A percentile compares a stretch with the other conserved stretches of the same genome.
phyloP scores from a whole-genome alignment of 2,888 invertebrate genomes.

The Caenorhabditis japonica region DNA sequence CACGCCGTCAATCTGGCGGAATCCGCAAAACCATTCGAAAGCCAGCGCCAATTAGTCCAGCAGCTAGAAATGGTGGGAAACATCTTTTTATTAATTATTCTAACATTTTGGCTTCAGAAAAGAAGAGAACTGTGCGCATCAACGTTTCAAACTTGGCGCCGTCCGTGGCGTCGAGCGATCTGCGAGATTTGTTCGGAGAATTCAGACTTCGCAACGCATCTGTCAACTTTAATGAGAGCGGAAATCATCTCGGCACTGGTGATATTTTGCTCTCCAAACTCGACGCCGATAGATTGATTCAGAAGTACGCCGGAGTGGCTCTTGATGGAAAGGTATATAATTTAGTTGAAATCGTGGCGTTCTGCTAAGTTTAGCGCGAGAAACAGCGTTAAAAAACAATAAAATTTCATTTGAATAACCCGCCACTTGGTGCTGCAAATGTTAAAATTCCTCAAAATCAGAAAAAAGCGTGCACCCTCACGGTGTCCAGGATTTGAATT shows the following conservation, averaged over 20 bases:
- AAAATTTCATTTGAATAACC: too few relatives aligned
- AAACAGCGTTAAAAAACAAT: too few relatives aligned
- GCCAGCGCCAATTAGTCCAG: background rate
- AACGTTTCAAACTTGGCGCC: constrained; percentile 58
- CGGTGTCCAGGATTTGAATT: too few relatives aligned
- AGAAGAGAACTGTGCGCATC: constrained; percentile 46
- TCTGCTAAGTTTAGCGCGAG: too few relatives aligned
- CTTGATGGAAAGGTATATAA: constrained; percentile 47
- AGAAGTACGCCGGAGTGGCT: constrained; percentile 54
- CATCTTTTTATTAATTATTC: background rate
- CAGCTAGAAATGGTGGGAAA: background rate
- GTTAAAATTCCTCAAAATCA: too few relatives aligned
- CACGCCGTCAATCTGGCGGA: constrained; percentile 27
- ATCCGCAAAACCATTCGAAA: background rate
- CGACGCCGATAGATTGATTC: constrained; percentile 48
- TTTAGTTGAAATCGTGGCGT: too few relatives aligned
- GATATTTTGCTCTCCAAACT: constrained; percentile 51
- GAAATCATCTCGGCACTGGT: constrained; percentile 55
- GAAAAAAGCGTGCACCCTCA: too few relatives aligned
- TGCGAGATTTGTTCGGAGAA: constrained; percentile 53
- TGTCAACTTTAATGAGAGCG: constrained; percentile 56
- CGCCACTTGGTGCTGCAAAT: too few relatives aligned
- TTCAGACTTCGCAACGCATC: constrained; percentile 52
- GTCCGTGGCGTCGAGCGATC: constrained; percentile 51
- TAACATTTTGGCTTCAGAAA: constrained; percentile 19